Evolutionary conservation across 2,113 vertebrate species (phyloP).

Genomic region (Marcusenius ussheri): DNA sequence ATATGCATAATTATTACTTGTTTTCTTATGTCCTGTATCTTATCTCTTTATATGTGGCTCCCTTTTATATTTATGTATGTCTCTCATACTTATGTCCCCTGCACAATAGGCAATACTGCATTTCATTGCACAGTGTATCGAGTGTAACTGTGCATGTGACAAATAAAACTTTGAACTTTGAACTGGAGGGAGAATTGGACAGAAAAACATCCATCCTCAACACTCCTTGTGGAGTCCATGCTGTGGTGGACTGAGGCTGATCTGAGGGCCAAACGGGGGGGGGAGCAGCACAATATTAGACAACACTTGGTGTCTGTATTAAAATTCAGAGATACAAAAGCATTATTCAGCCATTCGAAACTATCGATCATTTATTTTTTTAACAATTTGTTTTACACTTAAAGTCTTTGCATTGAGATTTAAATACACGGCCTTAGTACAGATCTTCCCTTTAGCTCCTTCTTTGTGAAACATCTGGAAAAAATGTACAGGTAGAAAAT

Average conservation of each 20-base stretch:
- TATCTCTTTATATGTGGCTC: not conserved
- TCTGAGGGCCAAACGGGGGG: not conserved
- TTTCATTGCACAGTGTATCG: not conserved
- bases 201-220: not conserved
- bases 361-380: not conserved
- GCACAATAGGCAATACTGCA: not conserved
- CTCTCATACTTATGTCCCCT: not conserved
- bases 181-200: not conserved
- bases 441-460: not conserved
- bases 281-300: not conserved
- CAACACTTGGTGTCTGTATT: not conserved
- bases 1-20: not conserved
- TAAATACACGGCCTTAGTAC: not conserved
- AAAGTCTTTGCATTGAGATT: not conserved
- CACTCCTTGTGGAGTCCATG: not conserved
- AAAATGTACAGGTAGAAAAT: not conserved
- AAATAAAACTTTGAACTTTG: not conserved
- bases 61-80: not conserved
- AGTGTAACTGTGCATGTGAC: not conserved
- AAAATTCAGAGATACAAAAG: not conserved
- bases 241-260: not conserved
- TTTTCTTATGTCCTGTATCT: not conserved
- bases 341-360: not conserved
- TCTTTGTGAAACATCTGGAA: not conserved
- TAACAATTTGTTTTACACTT: not conserved